A percentile compares a stretch with the other conserved stretches of the same genome.
phyloP scores from a whole-genome alignment of 2,113 vertebrate species.

The Xenus cinereus region DNA sequence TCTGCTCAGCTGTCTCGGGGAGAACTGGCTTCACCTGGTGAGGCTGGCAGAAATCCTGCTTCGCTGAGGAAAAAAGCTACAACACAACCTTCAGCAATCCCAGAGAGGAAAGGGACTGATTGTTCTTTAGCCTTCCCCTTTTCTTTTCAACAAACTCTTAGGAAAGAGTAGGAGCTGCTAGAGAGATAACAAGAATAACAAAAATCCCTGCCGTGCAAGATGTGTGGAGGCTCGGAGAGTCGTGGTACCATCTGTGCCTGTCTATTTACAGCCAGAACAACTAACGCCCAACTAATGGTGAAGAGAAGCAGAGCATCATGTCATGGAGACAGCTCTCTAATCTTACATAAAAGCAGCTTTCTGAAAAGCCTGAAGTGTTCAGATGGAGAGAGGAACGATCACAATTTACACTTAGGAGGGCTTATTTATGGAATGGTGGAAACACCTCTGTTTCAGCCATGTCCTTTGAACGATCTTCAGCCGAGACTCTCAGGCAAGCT shows the following conservation, averaged over 20 bases:
- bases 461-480: background rate
- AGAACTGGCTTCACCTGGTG: background rate
- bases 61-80: background rate
- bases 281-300: conserved; percentile 63
- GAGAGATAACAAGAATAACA: conserved; percentile 57
- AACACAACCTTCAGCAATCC: background rate
- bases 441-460: background rate
- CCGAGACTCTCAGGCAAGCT: background rate
- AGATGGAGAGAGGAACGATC: background rate
- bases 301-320: conserved; percentile 48
- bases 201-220: conserved; percentile 48
- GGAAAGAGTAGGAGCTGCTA: conserved; percentile 57
- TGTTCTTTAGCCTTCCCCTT: conserved; percentile 40
- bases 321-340: conserved; percentile 44
- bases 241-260: conserved; percentile 63
- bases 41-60: background rate
- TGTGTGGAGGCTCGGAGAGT: conserved; percentile 63
- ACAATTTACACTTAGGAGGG: background rate
- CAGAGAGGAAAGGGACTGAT: background rate
- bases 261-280: conserved; percentile 68
- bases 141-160: conserved; percentile 46
- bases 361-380: conserved; percentile 15
- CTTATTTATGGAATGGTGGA: background rate
- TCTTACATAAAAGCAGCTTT: conserved; percentile 45
- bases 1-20: background rate